Evolutionary conservation across 2,888 invertebrate species (phyloP).

Genomic region (Eupithecia centaureata): DNA sequence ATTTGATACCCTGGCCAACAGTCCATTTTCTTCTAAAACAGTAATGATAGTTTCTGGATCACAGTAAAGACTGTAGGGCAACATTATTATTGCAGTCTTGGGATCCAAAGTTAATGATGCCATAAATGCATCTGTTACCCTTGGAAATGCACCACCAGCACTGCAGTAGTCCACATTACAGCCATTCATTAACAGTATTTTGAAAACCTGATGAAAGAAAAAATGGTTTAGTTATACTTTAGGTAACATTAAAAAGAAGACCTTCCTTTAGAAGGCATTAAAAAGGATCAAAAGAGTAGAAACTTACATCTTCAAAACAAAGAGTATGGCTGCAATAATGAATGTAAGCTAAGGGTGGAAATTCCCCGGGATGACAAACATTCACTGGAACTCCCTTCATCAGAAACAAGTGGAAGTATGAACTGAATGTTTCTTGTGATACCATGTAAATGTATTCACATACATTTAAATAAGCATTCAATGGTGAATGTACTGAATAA

Average conservation of each 20-base stretch:
- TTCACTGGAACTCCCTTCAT: conserved; percentile 72
- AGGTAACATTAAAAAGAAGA: not conserved
- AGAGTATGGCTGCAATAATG: conserved; percentile 64
- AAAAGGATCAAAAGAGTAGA: not conserved
- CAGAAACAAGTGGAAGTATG: conserved; percentile 71
- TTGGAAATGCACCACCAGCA: conserved; percentile 41
- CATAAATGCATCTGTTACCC: conserved; percentile 73
- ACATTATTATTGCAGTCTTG: conserved; percentile 59
- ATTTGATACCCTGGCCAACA: conserved; percentile 59
- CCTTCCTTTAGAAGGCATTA: not conserved
- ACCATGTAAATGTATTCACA: conserved; percentile 73
- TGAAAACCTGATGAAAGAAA: conserved; percentile 64
- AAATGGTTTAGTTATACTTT: not conserved
- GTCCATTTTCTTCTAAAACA: conserved; percentile 55
- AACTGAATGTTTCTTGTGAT: conserved; percentile 65
- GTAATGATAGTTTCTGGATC: conserved; percentile 67
- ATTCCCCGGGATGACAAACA: conserved; percentile 66
- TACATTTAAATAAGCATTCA: conserved; percentile 72
- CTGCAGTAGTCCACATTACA: conserved; percentile 77
- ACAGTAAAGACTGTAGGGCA: conserved; percentile 69
- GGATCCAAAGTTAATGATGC: conserved; percentile 67
- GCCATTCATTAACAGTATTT: conserved; percentile 68
- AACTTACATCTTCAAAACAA: conserved; percentile 72
- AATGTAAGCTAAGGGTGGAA: conserved; percentile 75
- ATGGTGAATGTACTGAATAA: conserved; percentile 67